These are phyloP conservation scores for Trissolcus japonicus DNA, from an alignment of 2,888 invertebrate species.

Conservation along the genomic window DNA sequence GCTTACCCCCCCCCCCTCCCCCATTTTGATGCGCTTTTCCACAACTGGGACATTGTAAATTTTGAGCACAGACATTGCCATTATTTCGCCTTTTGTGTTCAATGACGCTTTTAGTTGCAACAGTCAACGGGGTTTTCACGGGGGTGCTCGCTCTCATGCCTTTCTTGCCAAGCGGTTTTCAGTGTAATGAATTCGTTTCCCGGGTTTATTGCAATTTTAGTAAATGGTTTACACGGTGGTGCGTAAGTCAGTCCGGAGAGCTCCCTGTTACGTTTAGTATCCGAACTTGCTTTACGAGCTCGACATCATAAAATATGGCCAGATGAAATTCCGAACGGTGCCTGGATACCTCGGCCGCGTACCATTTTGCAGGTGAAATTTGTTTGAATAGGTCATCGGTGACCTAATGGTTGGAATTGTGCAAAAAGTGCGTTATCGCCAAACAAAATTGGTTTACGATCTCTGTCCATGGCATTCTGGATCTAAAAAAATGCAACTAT, in stretches of 20 bases:
- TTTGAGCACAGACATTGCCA: slow-evolving; percentile 5
- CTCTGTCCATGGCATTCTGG: background rate
- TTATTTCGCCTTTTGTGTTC: background rate
- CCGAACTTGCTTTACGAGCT: too few relatives aligned
- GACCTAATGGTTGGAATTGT: slow-evolving; percentile 6
- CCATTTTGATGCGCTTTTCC: slow-evolving; percentile 8
- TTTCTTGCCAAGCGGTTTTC: slow-evolving; percentile 1
- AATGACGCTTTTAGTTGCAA: slow-evolving; percentile 3
- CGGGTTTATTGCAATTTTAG: background rate
- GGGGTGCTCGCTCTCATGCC: background rate
- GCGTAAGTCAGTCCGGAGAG: too few relatives aligned
- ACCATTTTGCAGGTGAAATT: slow-evolving; percentile 21
- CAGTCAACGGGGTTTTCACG: background rate
- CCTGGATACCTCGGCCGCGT: background rate
- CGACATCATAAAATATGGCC: background rate
- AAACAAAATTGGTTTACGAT: slow-evolving; percentile 23
- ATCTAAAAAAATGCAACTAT: too few relatives aligned
- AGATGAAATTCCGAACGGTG: background rate
- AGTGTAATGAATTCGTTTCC: background rate
- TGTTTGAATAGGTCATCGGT: slow-evolving; percentile 25
- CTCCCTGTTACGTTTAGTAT: too few relatives aligned
- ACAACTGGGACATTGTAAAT: slow-evolving; percentile 33
- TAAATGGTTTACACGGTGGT: background rate
- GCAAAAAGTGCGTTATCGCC: slow-evolving; percentile 21
- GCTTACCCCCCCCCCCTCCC: background rate